Base-by-base conservation (phyloP, 2,797 vertebrate genomes). In the Sphenodon punctatus region DNA sequence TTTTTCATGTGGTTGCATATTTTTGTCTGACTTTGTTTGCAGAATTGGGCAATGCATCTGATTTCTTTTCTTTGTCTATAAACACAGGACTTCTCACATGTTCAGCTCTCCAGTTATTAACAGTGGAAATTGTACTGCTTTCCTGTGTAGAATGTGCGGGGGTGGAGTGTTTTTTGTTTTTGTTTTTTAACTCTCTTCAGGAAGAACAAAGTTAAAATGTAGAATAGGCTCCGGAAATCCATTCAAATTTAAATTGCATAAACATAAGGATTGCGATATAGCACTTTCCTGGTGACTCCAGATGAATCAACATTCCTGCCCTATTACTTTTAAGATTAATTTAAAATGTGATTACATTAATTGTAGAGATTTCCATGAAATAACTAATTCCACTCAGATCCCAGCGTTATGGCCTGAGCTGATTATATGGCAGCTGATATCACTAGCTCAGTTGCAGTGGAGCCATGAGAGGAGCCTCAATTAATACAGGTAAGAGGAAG, bases 41-140 rank as follows among this genome's bases (percentile, higher is more conserved):
- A 86, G 89, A 92, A 78, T 72, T 75, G 65, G 93, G 88, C 92
- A 59, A 87, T 91, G 81, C 58, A 84, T 86, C 92, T 94, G 86
- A 86, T 87, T 92, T 86, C 85, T 75, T 19, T 83, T 70, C 19
- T 74, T 20, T 14, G 48, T 48, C 83, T 83, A 83, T 92, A 90
- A 93, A 95, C 95, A 95, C 89, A 93, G 81, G 82, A 84, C 83
- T 89, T 61, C 38, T 80, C 76, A 82, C 89, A 80, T 78, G 67
- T 72, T 85, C 82, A 61, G 69, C 7, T 25, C 75, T 69, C 49
- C 23, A 23, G 79, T 89, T 88, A 87, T 79, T 91, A 86, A 23
- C 86, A 60, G 77, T 91, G 89, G 90, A 93, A 94, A 88, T 75
- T 8, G 2, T 61, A 67, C 70, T 87, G 92, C 92, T 91, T 93